Evolutionary conservation across 2,888 invertebrate species (phyloP), one percentile per base, ranked within the genome.

Genomic region (Colostygia pectinataria): DNA sequence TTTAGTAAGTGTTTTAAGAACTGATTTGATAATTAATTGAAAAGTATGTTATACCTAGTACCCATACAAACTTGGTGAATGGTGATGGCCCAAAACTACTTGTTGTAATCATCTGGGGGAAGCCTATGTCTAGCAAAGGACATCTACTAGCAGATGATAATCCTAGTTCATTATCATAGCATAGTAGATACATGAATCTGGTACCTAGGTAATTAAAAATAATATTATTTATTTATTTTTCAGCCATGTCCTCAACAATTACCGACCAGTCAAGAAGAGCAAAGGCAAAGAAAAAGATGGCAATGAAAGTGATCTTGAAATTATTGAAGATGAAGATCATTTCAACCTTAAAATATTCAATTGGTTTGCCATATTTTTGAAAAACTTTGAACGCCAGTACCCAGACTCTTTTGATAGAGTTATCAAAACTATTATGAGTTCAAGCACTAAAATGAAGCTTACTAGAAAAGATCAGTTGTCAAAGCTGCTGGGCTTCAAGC

Each of bases 331-430:
- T 34, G 77, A 80, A 48, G 67, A 77, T 43, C 71, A 75, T 27
- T 83, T 76, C 60, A 53, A 80, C 2, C 65, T 74, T 13, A 87
- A 80, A 59, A 75, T 89, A 12, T 67, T 86, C 9, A 65, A 71
- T 0, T 93, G 93, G 93, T 93, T 91, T 59, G 89, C 90, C 0
- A 61, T 78, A 10, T 85, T 93, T 20, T 65, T 95, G 0, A 90
- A 91, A 51, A 91, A 83, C 14, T 72, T 96, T 1, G 96, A 96
- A 76, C 88, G 79, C 2, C 93, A 93, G 59, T 96, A 96, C 72
- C 94, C 96, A 0, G 83, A 86, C 0, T 91, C 91, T 7, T 96
- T 96, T 70, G 96, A 96, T 66, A 83, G 88, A 36, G 92, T 93
- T 31, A 83, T 95, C 0, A 93, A 93, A 62, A 83, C 88, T 9